Conservation (phyloP, 2,888 invertebrate species). For the Meteorus cinctellus region DNA sequence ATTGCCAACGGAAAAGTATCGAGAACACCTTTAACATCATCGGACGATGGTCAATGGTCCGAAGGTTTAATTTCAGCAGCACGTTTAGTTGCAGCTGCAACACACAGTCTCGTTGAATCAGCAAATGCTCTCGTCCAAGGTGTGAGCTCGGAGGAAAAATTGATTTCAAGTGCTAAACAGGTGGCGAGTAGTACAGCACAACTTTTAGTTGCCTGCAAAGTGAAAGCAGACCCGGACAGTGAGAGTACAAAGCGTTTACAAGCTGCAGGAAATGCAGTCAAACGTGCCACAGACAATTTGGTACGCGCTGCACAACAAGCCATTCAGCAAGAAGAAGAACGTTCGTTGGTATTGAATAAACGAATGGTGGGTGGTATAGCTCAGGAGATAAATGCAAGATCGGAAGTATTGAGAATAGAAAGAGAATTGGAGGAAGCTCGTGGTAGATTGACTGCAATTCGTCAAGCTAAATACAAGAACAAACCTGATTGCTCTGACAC, state of each 20-base stretch:
- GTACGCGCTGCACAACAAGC: conserved; percentile 96
- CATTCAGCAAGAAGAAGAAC: conserved; percentile 92
- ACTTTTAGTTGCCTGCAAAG: conserved; percentile 97
- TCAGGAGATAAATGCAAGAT: conserved; percentile 93
- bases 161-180: conserved; percentile 96
- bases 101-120: conserved; percentile 97
- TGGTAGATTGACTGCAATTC: conserved; percentile 89
- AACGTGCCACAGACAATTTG: conserved; percentile 97
- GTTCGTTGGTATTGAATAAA: conserved; percentile 91
- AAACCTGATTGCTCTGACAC: conserved; percentile 77
- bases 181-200: conserved; percentile 99
- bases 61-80: conserved; percentile 97
- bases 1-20: conserved; percentile 92
- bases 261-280: conserved; percentile 96
- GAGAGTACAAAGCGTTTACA: conserved; percentile 93
- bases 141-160: conserved; percentile 92
- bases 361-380: conserved; percentile 98
- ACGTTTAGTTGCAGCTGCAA: conserved; percentile 95
- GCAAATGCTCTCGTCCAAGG: conserved; percentile 97
- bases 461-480: conserved; percentile 93
- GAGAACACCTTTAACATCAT: conserved; percentile 86
- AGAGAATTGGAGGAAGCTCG: conserved; percentile 94
- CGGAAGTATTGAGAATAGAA: conserved; percentile 95
- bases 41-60: conserved; percentile 98
- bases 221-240: conserved; percentile 97